phyloP scores from a whole-genome alignment of 2,888 invertebrate species.

The Ommatoiulus sabulosus region DNA sequence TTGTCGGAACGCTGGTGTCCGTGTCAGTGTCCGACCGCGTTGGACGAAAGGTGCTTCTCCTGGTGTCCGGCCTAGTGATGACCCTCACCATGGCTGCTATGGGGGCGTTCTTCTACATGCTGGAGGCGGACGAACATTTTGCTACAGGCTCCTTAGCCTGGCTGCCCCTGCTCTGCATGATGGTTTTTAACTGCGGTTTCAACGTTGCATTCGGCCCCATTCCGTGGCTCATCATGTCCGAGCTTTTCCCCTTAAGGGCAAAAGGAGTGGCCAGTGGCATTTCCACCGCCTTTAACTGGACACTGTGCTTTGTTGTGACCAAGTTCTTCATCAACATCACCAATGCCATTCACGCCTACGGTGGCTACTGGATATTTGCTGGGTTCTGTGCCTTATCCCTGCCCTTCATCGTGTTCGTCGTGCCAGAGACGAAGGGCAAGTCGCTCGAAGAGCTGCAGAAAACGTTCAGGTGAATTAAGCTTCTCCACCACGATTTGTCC shows the following conservation, averaged over 20 bases:
- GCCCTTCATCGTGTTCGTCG: conserved; percentile 77
- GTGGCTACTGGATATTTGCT: conserved; percentile 83
- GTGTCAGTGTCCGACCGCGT: conserved; percentile 68
- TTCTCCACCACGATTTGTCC: too few relatives aligned
- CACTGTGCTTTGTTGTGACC: conserved; percentile 81
- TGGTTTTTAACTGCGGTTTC: conserved; percentile 83
- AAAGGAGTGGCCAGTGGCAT: conserved; percentile 82
- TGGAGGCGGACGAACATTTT: conserved; percentile 69
- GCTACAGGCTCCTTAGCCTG: conserved; percentile 72
- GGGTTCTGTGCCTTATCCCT: conserved; percentile 76
- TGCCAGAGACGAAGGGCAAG: conserved; percentile 89
- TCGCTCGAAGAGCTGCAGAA: conserved; percentile 73
- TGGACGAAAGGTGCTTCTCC: conserved; percentile 81
- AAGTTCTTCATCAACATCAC: conserved; percentile 87
- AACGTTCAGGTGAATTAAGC: too few relatives aligned
- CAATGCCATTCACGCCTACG: conserved; percentile 73
- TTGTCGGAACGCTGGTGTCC: conserved; percentile 79
- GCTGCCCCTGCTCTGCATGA: conserved; percentile 79
- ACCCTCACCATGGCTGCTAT: conserved; percentile 81
- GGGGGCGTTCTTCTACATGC: conserved; percentile 85
- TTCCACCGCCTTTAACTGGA: conserved; percentile 82
- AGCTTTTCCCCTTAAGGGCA: conserved; percentile 79
- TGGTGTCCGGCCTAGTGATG: conserved; percentile 79
- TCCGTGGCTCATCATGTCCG: conserved; percentile 84
- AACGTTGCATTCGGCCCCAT: conserved; percentile 85